Percentiles rank a stretch among this genome's conserved stretches.
These are phyloP conservation scores for Pelecanoides urinatrix DNA, from an alignment of 2,113 vertebrate species.

Conservation along the genomic window DNA sequence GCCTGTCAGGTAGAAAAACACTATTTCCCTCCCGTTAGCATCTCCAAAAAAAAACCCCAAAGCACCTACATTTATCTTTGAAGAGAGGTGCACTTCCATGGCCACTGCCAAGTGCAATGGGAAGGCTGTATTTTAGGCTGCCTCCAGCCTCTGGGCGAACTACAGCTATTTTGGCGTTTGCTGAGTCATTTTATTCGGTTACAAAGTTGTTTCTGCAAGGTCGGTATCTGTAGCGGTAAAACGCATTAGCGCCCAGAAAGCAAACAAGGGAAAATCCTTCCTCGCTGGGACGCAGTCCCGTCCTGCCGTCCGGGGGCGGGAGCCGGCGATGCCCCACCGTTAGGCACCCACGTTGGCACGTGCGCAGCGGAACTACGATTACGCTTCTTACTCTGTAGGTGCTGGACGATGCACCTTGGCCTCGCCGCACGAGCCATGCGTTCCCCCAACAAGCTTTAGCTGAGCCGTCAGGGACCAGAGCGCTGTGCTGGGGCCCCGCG, in stretches of 20 bases:
- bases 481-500: accelerated
- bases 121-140: not conserved
- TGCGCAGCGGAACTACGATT: too few species aligned
- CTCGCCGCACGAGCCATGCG: accelerated
- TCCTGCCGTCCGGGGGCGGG: not conserved
- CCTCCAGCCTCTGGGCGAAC: not conserved
- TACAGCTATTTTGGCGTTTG: not conserved
- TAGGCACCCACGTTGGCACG: accelerated
- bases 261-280: not conserved
- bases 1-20: not conserved
- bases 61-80: not conserved
- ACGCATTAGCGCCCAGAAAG: accelerated
- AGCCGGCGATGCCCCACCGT: accelerated
- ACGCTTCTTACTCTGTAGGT: not conserved
- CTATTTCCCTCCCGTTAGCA: not conserved
- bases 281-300: accelerated
- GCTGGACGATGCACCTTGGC: not conserved
- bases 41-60: not conserved
- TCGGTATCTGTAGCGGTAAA: not conserved
- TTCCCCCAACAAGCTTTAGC: too few species aligned
- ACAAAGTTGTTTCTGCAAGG: not conserved
- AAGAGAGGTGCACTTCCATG: not conserved
- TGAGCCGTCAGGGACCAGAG: too few species aligned
- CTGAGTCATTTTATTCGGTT: not conserved
- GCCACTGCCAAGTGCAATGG: not conserved